Percentiles rank a stretch among this genome's conserved stretches.
Evolutionary conservation across 2,113 vertebrate genomes (phyloP).

Genomic region (Cochlearius cochlearius): DNA sequence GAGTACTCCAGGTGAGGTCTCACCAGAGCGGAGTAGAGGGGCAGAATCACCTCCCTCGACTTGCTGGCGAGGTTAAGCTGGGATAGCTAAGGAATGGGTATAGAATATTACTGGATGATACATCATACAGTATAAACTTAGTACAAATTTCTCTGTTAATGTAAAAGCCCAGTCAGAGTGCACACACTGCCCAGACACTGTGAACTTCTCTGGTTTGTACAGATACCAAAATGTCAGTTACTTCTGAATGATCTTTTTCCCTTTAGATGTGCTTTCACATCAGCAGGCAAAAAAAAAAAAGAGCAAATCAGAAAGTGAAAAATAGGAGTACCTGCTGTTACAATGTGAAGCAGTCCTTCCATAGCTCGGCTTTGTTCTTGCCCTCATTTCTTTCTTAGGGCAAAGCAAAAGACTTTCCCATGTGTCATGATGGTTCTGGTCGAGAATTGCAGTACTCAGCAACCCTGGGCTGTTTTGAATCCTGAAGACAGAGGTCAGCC

Average conservation of each 20-base stretch:
- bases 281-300: background rate
- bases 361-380: background rate
- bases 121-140: background rate
- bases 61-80: background rate
- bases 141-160: background rate
- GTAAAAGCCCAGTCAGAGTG: background rate
- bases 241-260: background rate
- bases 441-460: background rate
- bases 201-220: background rate
- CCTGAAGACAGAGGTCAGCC: background rate
- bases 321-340: background rate
- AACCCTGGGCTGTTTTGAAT: background rate
- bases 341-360: background rate
- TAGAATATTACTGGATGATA: background rate
- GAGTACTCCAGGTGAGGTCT: too few species aligned
- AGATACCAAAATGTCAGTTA: background rate
- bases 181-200: rapidly evolving
- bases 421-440: background rate
- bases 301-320: background rate
- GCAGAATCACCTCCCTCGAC: too few species aligned
- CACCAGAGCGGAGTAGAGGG: too few species aligned
- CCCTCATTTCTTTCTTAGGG: background rate
- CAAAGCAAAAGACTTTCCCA: background rate
- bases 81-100: background rate
- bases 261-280: background rate